phyloP scores from a whole-genome alignment of 2,113 vertebrate species.

The Setophaga kirtlandii region DNA sequence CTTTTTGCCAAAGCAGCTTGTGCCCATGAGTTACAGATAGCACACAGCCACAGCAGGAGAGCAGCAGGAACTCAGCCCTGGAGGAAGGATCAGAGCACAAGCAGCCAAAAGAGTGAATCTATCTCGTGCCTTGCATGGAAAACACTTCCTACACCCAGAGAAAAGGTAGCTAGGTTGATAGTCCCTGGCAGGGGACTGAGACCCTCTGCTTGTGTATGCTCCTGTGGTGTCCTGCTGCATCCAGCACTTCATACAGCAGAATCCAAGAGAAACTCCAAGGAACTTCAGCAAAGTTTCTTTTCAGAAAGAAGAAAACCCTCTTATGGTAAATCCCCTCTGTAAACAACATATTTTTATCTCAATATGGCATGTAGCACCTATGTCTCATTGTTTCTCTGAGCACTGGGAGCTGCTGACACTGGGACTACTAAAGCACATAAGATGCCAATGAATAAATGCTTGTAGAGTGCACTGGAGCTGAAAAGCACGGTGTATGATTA shows the following conservation, averaged over 20 bases:
- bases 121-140: background rate
- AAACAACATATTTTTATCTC: background rate
- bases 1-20: background rate
- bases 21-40: background rate
- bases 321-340: background rate
- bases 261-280: background rate
- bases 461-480: background rate
- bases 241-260: background rate
- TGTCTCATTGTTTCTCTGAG: background rate
- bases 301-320: background rate
- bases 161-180: background rate
- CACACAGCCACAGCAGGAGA: accelerated
- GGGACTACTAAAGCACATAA: background rate
- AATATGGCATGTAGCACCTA: background rate
- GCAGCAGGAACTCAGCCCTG: background rate
- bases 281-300: background rate
- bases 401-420: background rate
- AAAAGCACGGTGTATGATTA: background rate
- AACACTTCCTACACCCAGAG: background rate
- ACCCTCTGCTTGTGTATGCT: accelerated
- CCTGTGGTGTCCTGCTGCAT: background rate
- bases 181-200: background rate
- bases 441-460: background rate
- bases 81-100: background rate
- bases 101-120: background rate